These are phyloP conservation scores for Tupaia tana DNA, from an alignment of 2,113 vertebrate genomes.

Conservation along the genomic window DNA sequence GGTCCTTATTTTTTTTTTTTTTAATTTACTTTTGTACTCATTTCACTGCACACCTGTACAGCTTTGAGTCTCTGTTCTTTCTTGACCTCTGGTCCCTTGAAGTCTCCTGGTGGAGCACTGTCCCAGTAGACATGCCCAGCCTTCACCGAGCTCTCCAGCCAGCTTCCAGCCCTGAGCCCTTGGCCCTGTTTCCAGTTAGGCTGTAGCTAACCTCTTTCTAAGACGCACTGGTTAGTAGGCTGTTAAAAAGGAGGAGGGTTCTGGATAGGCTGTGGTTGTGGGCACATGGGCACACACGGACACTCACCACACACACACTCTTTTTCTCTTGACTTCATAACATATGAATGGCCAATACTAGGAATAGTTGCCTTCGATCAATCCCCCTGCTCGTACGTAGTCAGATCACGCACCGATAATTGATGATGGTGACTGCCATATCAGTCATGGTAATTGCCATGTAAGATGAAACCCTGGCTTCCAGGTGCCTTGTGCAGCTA, in stretches of 20 bases:
- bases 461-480: not conserved
- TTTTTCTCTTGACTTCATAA: not conserved
- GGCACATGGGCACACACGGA: not conserved
- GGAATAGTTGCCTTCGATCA: not conserved
- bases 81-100: not conserved
- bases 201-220: not conserved
- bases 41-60: too few relatives aligned
- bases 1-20: too few relatives aligned
- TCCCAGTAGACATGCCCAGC: not conserved
- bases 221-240: not conserved
- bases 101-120: not conserved
- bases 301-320: not conserved
- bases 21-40: too few relatives aligned
- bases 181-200: not conserved
- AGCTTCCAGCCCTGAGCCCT: not conserved
- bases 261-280: not conserved
- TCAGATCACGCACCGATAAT: not conserved
- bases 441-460: not conserved
- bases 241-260: not conserved
- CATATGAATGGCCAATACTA: not conserved
- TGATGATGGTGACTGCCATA: not conserved
- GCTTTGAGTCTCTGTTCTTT: slow-evolving; percentile 1
- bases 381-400: not conserved
- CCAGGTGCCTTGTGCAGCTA: not conserved
- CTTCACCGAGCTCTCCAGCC: not conserved